Evolutionary conservation across 1,140 invertebrate species (phyloP), one percentile per base, ranked within the genome.

Genomic region (Drosophila pallidifrons): DNA sequence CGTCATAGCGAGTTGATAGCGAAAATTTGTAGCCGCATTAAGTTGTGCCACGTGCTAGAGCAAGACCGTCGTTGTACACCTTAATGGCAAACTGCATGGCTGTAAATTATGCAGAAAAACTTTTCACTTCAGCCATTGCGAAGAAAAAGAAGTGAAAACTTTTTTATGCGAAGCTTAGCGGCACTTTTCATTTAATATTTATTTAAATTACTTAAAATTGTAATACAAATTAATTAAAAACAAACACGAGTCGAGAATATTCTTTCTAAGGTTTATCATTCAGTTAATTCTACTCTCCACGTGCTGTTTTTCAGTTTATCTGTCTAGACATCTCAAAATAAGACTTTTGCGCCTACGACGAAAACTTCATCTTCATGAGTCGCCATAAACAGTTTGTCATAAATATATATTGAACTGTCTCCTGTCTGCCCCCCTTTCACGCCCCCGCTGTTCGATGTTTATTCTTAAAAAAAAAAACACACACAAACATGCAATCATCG

Each of bases 21-120:
- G 77, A 59, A 72, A 80, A 82, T 88, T 83, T 85, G 82, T 85
- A 73, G 81, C 72, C 76, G 72, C 81, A 82, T 83, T 82, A 66
- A 82, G 63, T 80, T 78, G 71, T 63, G 66, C 45, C 72, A 73
- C 81, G 81, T 75, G 69, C 59, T 77, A 80, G 66, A 20, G 6
- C 72, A 57, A 66, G 52, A 65, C 41, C 11, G n/a, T 32, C 11
- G 28, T 32, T 52, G 51, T 35, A 49, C 47, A 43, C 68, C 65
- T 51, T 85, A 85, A 85, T 85, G 79, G 67, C 63, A 63, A 61
- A 61, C 71, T 51, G 76, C 83, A 77, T 70, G 67, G 58, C 78
- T 74, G 73, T 82, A 70, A 87, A 82, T 87, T 88, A 87, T 88
- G 69, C 79, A 73, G 41, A 59, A 47, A 79, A 82, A 72, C 55